Conservation (phyloP, 2,797 vertebrate species). For the Arremon brunneinucha region DNA sequence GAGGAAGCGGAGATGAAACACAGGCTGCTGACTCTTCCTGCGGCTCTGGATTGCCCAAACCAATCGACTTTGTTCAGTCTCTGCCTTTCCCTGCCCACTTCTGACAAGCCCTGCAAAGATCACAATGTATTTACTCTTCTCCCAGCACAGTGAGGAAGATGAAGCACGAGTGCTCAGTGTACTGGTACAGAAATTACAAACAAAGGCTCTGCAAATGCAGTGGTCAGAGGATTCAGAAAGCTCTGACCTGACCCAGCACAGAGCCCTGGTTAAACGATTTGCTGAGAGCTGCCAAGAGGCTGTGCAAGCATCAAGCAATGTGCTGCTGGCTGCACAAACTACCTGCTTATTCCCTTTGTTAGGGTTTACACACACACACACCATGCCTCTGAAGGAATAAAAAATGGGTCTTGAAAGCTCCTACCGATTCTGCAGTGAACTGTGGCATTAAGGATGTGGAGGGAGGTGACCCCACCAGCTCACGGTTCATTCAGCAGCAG, state of each 20-base stretch:
- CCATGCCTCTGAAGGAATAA: background rate
- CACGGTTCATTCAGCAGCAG: background rate
- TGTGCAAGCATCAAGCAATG: background rate
- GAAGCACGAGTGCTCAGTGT: background rate
- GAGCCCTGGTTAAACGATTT: background rate
- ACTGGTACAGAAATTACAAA: background rate
- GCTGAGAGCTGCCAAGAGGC: background rate
- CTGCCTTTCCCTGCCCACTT: background rate
- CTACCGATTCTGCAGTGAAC: background rate
- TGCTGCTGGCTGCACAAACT: background rate
- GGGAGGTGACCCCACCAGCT: background rate
- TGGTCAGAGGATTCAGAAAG: background rate
- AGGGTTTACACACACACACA: background rate
- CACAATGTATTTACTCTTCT: background rate
- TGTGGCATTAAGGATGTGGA: background rate
- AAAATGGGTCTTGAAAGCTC: background rate
- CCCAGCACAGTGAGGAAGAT: background rate
- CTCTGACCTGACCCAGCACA: background rate
- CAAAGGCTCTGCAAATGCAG: background rate
- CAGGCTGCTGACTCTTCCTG: conserved; percentile 40
- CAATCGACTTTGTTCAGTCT: background rate
- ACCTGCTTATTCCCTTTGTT: background rate
- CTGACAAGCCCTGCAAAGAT: conserved; percentile 21
- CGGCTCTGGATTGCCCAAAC: background rate
- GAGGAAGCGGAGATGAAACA: conserved; percentile 31